Conservation (phyloP, 2,888 invertebrate species). For the Lasioglossum marginatum region DNA sequence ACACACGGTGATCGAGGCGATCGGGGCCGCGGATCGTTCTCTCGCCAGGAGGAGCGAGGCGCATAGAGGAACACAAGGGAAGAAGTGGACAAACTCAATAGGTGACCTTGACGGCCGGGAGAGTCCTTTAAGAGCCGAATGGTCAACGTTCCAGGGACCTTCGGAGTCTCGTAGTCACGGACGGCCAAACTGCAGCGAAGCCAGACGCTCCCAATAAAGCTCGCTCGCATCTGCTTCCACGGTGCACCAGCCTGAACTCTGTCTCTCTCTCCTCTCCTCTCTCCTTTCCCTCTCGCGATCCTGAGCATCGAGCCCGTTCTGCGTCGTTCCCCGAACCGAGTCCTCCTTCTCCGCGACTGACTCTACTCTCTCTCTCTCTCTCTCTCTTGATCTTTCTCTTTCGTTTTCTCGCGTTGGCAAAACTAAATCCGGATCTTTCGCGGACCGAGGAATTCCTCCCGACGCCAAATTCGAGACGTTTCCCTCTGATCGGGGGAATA, state of each 20-base stretch:
- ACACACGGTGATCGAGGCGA: conserved; percentile 28
- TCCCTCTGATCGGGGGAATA: conserved; percentile 32
- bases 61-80: conserved; percentile 46
- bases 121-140: conserved; percentile 80
- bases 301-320: conserved; percentile 17
- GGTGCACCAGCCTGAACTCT: conserved; percentile 44
- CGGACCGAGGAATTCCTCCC: conserved; percentile 55
- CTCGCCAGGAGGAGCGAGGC: conserved; percentile 16
- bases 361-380: conserved; percentile 19
- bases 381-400: conserved; percentile 17
- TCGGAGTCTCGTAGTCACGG: conserved; percentile 78
- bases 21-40: conserved; percentile 40
- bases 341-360: conserved; percentile 17
- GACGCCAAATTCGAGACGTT: conserved; percentile 52
- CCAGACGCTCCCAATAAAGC: conserved; percentile 80
- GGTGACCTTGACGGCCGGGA: conserved; percentile 77
- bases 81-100: conserved; percentile 66
- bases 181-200: conserved; percentile 77
- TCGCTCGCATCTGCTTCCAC: conserved; percentile 71
- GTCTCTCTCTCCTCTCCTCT: not conserved
- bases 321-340: conserved; percentile 41
- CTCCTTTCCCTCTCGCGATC: conserved; percentile 6
- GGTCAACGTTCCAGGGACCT: conserved; percentile 83
- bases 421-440: conserved; percentile 68
- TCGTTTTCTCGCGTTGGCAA: conserved; percentile 9